These are phyloP conservation scores for Sporophila hypoxantha DNA, from an alignment of 2,113 vertebrate genomes.

Conservation along the genomic window DNA sequence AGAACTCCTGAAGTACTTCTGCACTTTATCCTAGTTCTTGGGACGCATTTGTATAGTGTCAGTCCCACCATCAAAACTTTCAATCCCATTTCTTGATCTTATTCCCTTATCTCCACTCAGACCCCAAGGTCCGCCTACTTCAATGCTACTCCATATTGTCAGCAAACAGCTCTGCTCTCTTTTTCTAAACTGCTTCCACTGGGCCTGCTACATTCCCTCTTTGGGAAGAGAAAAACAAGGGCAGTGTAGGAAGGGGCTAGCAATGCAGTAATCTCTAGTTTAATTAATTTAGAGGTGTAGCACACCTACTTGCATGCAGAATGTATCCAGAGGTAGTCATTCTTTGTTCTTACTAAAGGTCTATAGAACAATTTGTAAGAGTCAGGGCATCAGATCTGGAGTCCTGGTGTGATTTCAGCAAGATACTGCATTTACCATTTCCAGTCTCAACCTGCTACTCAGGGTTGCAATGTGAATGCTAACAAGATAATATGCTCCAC, in stretches of 20 bases:
- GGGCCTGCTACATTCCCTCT: background rate
- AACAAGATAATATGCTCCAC: background rate
- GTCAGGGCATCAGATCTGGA: background rate
- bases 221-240: background rate
- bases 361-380: background rate
- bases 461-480: background rate
- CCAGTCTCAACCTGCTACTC: background rate
- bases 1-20: background rate
- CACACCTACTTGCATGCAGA: background rate
- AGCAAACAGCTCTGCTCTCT: background rate
- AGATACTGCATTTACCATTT: background rate
- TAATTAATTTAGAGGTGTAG: background rate
- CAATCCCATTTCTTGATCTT: background rate
- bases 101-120: background rate
- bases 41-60: background rate
- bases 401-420: background rate
- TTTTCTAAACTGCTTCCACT: background rate
- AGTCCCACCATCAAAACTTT: background rate
- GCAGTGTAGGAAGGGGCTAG: background rate
- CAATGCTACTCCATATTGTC: background rate
- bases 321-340: accelerated
- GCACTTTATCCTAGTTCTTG: background rate
- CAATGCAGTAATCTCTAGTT: background rate
- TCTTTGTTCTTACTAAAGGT: background rate
- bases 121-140: background rate